phyloP scores from a whole-genome alignment of 30 jellyfish, hydroid and myxozoan genomes.

The Sanderia malayensis region DNA sequence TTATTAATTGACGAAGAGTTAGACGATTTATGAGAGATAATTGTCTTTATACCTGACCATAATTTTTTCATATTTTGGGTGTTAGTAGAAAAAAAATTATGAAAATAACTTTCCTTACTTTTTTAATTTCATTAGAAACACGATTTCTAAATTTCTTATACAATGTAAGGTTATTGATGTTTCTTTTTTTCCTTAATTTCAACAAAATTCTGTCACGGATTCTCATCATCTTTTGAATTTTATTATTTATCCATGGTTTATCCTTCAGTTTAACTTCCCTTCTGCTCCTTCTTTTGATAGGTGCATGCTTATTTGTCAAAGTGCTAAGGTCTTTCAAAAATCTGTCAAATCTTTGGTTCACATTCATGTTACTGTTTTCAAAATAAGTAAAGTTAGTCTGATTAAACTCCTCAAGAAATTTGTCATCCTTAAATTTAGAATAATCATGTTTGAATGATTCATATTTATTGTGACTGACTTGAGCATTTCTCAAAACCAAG shows the following conservation, averaged over 20 bases:
- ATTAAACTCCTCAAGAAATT: neutral
- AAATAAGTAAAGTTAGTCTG: slow-evolving; percentile 1
- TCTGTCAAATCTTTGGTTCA: neutral
- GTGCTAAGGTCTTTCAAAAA: slow-evolving; percentile 2
- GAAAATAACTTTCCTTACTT: slow-evolving; percentile 37
- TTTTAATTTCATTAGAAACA: slow-evolving; percentile 26
- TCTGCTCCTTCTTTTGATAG: slow-evolving; percentile 1
- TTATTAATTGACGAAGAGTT: slow-evolving; percentile 27
- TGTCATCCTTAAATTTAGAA: neutral
- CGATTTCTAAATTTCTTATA: slow-evolving; percentile 35
- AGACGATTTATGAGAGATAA: slow-evolving; percentile 38
- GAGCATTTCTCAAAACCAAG: slow-evolving; percentile 1
- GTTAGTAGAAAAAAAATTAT: slow-evolving; percentile 20
- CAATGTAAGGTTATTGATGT: slow-evolving; percentile 5
- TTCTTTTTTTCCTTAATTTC: neutral
- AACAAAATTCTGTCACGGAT: slow-evolving; percentile 1
- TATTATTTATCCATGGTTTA: too few relatives aligned
- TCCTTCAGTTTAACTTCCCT: neutral
- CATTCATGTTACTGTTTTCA: neutral
- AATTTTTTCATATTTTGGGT: slow-evolving; percentile 11
- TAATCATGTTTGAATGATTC: slow-evolving; percentile 1
- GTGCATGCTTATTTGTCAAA: slow-evolving; percentile 2
- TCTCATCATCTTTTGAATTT: neutral
- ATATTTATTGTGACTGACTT: neutral
- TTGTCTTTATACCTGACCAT: slow-evolving; percentile 43